phyloP scores from a whole-genome alignment of 2,797 vertebrate genomes.

The Potorous gilbertii region DNA sequence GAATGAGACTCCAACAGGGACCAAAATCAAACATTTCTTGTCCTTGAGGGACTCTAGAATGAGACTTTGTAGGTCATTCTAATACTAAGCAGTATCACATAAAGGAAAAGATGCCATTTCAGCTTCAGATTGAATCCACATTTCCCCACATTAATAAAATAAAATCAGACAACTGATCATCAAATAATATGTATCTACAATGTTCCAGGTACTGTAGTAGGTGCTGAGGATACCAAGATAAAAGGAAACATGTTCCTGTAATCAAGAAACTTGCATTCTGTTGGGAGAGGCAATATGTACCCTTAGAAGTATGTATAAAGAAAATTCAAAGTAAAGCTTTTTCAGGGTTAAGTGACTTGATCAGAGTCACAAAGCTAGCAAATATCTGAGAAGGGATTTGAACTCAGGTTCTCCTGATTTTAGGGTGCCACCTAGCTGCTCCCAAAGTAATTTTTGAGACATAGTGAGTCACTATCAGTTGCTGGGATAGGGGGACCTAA shows the following conservation, averaged over 20 bases:
- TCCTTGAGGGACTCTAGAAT: neutral
- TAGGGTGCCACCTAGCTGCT: neutral
- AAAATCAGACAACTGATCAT: neutral
- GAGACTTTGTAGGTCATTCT: neutral
- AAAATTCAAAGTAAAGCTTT: neutral
- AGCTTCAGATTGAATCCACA: neutral
- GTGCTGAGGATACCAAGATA: neutral
- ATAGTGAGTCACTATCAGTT: neutral
- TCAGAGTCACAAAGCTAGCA: neutral
- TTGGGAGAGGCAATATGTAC: neutral
- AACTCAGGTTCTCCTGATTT: neutral
- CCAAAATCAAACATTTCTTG: neutral
- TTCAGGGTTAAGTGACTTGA: neutral
- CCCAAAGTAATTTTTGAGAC: neutral
- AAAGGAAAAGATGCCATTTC: neutral
- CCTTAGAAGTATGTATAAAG: neutral
- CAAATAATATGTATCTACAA: neutral
- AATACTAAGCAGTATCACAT: neutral
- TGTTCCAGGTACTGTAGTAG: neutral
- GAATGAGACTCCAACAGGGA: neutral
- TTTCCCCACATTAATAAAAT: neutral
- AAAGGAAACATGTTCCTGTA: neutral
- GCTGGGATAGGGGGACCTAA: neutral
- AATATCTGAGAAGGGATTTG: neutral
- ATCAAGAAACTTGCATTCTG: neutral